Evolutionary conservation across 2,113 vertebrate species (phyloP).

Genomic region (Zingel zingel): DNA sequence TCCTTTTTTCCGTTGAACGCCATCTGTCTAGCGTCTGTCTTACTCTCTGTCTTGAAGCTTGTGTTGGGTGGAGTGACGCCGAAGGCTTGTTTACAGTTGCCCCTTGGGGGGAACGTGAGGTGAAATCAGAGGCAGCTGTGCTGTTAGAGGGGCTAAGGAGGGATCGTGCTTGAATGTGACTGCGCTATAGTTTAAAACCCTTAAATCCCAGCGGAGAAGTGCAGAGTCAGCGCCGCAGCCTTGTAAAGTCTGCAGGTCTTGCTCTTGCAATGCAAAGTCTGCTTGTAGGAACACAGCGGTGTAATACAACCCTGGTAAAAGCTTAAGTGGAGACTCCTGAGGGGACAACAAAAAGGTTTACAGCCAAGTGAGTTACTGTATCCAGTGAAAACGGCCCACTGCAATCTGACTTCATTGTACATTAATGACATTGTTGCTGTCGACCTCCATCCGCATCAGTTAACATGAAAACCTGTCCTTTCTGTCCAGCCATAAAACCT

Average conservation of each 20-base stretch:
- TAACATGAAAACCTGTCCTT: conserved; percentile 35
- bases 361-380: conserved; percentile 23
- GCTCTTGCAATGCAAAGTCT: conserved; percentile 2
- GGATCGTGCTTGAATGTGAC: conserved; percentile 47
- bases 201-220: conserved; percentile 47
- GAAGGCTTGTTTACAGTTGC: conserved; percentile 65
- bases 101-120: conserved; percentile 37
- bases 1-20: conserved; percentile 26
- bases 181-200: conserved; percentile 46
- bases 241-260: conserved; percentile 53
- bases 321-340: conserved; percentile 42
- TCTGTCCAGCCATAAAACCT: conserved; percentile 46
- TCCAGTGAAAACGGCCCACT: conserved; percentile 14
- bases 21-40: conserved; percentile 50
- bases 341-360: conserved; percentile 34
- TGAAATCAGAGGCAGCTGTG: conserved; percentile 52
- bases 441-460: conserved; percentile 35
- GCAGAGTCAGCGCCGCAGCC: conserved; percentile 29
- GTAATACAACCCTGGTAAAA: conserved; percentile 29
- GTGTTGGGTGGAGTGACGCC: conserved; percentile 38
- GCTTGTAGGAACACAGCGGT: conserved; percentile 27
- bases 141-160: conserved; percentile 45
- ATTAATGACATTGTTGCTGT: conserved; percentile 46
- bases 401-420: conserved; percentile 46
- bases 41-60: conserved; percentile 42